Evolutionary conservation across 1,140 invertebrate genomes (phyloP), one percentile per base, ranked within the genome.

Genomic region (Diorhabda elongata): DNA sequence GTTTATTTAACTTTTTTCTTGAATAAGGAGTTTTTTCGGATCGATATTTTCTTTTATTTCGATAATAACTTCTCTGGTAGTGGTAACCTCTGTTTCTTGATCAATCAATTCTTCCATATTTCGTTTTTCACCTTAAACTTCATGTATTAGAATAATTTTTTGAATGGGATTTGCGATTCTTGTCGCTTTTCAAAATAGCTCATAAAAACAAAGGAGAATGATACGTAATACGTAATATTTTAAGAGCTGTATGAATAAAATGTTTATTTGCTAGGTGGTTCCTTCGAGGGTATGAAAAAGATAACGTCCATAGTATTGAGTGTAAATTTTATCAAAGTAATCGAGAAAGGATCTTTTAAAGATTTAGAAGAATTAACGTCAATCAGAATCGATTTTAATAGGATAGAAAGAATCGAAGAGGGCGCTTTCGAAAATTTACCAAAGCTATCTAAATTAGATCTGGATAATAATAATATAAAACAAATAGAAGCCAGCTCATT

Each of bases 401-500:
- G 45, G 43, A 44, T 68, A 9, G 43, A 44, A 8, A 42, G 45
- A 44, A 52, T 68, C 26, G 60, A 61, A 8, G 42, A 47, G 3
- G 43, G 47, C 2, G 60, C 59, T 5, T 68, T 68, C 43, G 45
- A 63, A 26, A 62, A 68, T 9, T 11, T 63, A 5, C 26, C 52
- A 3, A 63, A 61, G 11, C 42, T 68, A 9, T 11, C 42, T 42
- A 41, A 56, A 26, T 43, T 68, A 6, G 42, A 61, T 68, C n/a
- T 68, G 0, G 60, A 64, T 9, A 58, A 52, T 52, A 63, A 68
- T 9, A 44, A 63, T 9, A 4, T 68, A 9, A 57, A 63, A 62
- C 41, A 56, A 52, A 42, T 68, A 2, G 44, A 68, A 42, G 67
- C n/a, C 6, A 47, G 44, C 43, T 60, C 58, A 9, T 68, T 68